These are phyloP conservation scores for Apocrypta bakeri DNA, from an alignment of 1,140 invertebrate species.

Conservation along the genomic window DNA sequence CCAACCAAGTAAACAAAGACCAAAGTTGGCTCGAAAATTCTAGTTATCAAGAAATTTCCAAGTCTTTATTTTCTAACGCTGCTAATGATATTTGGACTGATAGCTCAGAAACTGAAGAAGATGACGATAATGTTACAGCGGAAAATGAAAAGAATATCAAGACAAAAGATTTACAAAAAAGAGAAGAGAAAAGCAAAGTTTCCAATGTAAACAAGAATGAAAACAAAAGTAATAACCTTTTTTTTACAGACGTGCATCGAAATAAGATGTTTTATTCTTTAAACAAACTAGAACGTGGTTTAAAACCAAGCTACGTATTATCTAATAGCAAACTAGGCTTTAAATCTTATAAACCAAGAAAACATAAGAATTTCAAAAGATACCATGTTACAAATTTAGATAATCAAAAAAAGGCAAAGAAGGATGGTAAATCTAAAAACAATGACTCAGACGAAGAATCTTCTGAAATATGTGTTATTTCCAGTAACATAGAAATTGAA, in stretches of 20 bases:
- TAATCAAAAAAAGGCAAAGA: constrained; percentile 55
- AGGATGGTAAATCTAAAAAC: constrained; percentile 59
- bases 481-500: constrained; percentile 70
- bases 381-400: constrained; percentile 66
- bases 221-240: constrained; percentile 69
- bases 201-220: constrained; percentile 49
- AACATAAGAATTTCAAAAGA: constrained; percentile 61
- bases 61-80: constrained; percentile 7
- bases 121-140: neutral
- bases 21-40: constrained; percentile 33
- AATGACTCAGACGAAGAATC: constrained; percentile 27
- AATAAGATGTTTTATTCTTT: constrained; percentile 70
- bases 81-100: constrained; percentile 19
- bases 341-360: constrained; percentile 52
- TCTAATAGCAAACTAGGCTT: constrained; percentile 61
- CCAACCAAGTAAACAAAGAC: constrained; percentile 26
- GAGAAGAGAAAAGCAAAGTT: constrained; percentile 58
- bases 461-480: neutral
- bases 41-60: constrained; percentile 30
- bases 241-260: constrained; percentile 74
- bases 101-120: constrained; percentile 48
- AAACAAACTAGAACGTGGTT: constrained; percentile 70
- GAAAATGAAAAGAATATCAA: neutral
- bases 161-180: constrained; percentile 47
- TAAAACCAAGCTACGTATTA: constrained; percentile 71